phyloP scores from a whole-genome alignment of 2,797 vertebrate species.

The Phrynocephalus vlangalii region DNA sequence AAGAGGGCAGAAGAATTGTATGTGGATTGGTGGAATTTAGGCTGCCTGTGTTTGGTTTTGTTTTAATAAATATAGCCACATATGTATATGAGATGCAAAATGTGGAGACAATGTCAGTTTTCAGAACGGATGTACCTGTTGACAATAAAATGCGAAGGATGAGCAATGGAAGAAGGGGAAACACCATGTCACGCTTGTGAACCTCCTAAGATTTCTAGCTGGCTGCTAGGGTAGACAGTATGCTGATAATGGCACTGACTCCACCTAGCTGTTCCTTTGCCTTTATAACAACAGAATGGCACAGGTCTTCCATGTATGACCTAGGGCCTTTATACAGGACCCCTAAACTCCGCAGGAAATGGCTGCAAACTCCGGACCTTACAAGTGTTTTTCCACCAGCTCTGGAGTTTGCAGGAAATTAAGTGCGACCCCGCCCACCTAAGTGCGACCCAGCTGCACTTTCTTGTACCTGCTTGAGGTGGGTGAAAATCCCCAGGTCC shows the following conservation, averaged over 20 bases:
- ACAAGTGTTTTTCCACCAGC: too few species aligned
- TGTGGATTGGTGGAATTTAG: background rate
- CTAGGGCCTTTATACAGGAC: too few species aligned
- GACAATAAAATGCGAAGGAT: background rate
- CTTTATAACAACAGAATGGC: background rate
- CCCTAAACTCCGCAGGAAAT: too few species aligned
- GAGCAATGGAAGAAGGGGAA: background rate
- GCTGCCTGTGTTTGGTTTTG: background rate
- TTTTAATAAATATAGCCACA: background rate
- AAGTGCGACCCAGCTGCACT: too few species aligned
- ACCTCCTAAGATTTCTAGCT: background rate
- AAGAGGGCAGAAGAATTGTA: background rate
- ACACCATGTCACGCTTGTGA: too few species aligned
- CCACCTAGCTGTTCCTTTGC: background rate
- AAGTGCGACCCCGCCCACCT: too few species aligned
- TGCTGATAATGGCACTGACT: background rate
- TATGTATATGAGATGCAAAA: background rate
- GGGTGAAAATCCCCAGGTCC: too few species aligned
- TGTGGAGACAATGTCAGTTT: constrained; percentile 5
- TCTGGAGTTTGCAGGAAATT: too few species aligned
- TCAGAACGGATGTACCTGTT: background rate
- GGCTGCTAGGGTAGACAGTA: background rate
- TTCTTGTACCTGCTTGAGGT: too few species aligned
- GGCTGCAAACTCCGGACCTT: too few species aligned
- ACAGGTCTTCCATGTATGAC: background rate